These are phyloP conservation scores for Callionymus lyra DNA, from an alignment of 2,113 vertebrate species.

Conservation along the genomic window DNA sequence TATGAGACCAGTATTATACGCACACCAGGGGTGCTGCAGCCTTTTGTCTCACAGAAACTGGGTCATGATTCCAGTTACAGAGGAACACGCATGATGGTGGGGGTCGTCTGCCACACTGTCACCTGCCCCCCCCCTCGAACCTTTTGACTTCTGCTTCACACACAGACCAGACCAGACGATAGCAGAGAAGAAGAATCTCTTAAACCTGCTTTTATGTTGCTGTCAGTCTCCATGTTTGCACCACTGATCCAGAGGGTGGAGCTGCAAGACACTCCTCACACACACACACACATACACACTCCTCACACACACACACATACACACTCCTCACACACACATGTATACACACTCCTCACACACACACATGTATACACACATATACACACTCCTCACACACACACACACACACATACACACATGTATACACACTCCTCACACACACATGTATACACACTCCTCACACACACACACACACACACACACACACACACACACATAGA, in stretches of 20 bases:
- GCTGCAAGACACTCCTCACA: constrained; percentile 1
- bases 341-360: too few relatives aligned
- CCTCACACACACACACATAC: too few relatives aligned
- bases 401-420: too few relatives aligned
- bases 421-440: too few relatives aligned
- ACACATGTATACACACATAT: too few relatives aligned
- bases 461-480: too few relatives aligned
- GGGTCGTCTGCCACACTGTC: constrained; percentile 15
- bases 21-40: constrained; percentile 32
- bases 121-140: constrained; percentile 41
- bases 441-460: too few relatives aligned
- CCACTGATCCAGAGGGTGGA: constrained; percentile 66
- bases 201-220: constrained; percentile 76
- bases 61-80: constrained; percentile 46
- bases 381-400: too few relatives aligned
- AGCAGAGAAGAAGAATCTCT: too few relatives aligned
- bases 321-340: too few relatives aligned
- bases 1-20: constrained; percentile 26
- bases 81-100: constrained; percentile 17
- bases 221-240: constrained; percentile 75
- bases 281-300: too few relatives aligned
- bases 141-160: constrained; percentile 55
- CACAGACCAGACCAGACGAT: constrained; percentile 66
- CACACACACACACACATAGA: too few relatives aligned
- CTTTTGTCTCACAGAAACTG: constrained; percentile 35